These are phyloP conservation scores for Dysdera silvatica DNA, from an alignment of 1,140 invertebrate genomes.

Conservation along the genomic window DNA sequence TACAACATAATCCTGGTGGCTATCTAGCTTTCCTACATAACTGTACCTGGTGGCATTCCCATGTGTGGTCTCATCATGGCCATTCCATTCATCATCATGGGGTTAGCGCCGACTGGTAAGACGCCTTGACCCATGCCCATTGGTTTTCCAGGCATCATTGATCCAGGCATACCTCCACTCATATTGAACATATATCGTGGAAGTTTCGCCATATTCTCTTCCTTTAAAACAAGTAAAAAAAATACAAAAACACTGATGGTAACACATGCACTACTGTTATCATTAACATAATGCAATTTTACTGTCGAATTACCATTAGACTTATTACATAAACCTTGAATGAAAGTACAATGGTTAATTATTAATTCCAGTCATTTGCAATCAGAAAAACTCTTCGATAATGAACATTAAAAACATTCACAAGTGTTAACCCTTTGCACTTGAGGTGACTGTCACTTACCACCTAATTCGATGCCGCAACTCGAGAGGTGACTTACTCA, in stretches of 20 bases:
- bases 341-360: not conserved
- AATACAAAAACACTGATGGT: not conserved
- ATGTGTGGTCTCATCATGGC: constrained; percentile 33
- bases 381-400: not conserved
- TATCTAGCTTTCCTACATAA: too few species aligned
- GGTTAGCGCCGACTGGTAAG: constrained; percentile 2
- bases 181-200: constrained; percentile 57
- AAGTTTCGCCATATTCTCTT: constrained; percentile 69
- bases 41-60: constrained; percentile 31
- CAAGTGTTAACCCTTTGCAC: not conserved
- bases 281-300: not conserved
- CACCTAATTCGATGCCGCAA: too few species aligned
- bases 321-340: not conserved
- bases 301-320: not conserved
- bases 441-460: too few species aligned
- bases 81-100: constrained; percentile 33
- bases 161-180: not conserved
- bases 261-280: not conserved
- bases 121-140: not conserved
- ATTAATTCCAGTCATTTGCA: not conserved
- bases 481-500: too few species aligned
- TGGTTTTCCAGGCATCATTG: constrained; percentile 14
- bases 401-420: not conserved
- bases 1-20: too few species aligned
- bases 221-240: constrained; percentile 48